Conservation (phyloP, 1,140 invertebrate genomes). For the Trissolcus basalis region DNA sequence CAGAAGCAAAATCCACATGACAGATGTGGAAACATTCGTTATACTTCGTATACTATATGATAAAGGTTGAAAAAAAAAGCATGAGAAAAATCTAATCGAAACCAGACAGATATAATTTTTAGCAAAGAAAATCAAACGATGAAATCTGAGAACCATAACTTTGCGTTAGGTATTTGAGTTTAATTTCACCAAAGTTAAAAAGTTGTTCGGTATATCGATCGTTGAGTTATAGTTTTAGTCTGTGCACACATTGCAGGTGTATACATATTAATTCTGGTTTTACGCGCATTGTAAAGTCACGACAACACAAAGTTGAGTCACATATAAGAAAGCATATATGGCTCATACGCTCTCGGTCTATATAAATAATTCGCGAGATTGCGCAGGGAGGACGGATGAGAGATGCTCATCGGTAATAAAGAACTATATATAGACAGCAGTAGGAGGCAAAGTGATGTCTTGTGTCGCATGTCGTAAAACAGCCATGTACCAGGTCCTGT, state of each 20-base stretch:
- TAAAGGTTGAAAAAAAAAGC: too few relatives aligned
- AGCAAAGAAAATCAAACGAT: too few relatives aligned
- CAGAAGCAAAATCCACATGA: constrained; percentile 50
- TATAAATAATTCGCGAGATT: constrained; percentile 72
- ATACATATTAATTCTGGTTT: constrained; percentile 36
- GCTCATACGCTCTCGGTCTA: constrained; percentile 61
- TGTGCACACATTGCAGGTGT: background rate
- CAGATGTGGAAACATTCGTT: constrained; percentile 28
- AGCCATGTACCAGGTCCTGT: constrained; percentile 60
- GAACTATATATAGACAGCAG: constrained; percentile 56
- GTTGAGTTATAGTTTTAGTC: too few relatives aligned
- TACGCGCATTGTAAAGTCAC: constrained; percentile 53
- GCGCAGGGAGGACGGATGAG: constrained; percentile 45
- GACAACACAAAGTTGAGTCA: constrained; percentile 37
- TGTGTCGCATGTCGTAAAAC: constrained; percentile 73
- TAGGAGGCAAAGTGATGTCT: constrained; percentile 72
- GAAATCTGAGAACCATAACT: too few relatives aligned
- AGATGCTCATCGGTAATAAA: constrained; percentile 69
- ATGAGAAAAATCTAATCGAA: too few relatives aligned
- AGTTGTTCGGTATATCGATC: too few relatives aligned
- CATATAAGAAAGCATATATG: constrained; percentile 51
- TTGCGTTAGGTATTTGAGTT: too few relatives aligned
- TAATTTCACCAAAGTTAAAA: too few relatives aligned
- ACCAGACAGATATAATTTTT: too few relatives aligned
- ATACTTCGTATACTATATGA: too few relatives aligned